Evolutionary conservation across 2,113 vertebrate species (phyloP).

Genomic region (Centropus unirufus): DNA sequence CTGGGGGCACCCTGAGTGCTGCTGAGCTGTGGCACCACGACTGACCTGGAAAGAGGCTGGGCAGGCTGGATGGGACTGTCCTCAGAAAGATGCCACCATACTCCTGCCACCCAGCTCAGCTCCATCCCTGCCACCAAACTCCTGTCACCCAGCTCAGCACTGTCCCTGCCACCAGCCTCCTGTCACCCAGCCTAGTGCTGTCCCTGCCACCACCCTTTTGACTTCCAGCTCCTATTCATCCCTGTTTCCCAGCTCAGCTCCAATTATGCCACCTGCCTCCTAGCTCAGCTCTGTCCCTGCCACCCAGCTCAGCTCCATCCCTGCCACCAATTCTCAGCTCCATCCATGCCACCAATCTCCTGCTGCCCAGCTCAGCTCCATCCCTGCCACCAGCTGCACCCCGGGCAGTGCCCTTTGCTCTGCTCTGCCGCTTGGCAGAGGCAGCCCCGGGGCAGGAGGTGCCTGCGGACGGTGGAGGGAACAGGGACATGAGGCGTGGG

Average conservation of each 20-base stretch:
- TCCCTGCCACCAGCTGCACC: background rate
- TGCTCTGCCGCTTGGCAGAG: accelerated
- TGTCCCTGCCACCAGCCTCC: background rate
- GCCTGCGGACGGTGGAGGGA: background rate
- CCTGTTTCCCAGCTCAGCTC: background rate
- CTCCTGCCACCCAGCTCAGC: background rate
- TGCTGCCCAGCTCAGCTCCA: too few relatives aligned
- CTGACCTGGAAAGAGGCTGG: background rate
- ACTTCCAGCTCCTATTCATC: too few relatives aligned
- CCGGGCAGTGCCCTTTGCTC: accelerated
- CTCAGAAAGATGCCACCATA: background rate
- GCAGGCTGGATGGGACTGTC: background rate
- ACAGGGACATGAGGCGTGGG: accelerated
- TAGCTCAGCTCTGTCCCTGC: background rate
- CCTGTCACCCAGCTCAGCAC: background rate
- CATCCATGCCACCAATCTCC: background rate
- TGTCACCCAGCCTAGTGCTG: background rate
- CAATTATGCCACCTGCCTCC: background rate
- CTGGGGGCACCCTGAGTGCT: background rate
- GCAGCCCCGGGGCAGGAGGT: background rate
- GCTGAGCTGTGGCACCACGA: background rate
- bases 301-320: background rate
- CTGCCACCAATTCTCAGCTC: background rate
- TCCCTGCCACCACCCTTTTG: background rate
- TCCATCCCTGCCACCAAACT: background rate